These are phyloP conservation scores for Drosophila mulleri DNA, from an alignment of 2,888 invertebrate species.

Conservation along the genomic window DNA sequence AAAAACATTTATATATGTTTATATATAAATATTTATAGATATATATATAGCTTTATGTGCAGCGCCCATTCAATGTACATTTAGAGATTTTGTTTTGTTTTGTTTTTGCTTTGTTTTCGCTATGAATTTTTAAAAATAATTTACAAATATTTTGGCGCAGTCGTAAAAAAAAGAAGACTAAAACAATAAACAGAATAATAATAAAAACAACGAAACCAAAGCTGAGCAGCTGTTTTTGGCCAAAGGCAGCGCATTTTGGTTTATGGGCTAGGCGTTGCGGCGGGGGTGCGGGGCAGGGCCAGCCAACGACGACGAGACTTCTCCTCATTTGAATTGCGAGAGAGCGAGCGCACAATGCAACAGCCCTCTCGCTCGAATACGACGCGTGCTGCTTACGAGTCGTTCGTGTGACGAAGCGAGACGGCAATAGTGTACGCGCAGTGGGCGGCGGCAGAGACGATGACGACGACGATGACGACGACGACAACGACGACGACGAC, in stretches of 20 bases:
- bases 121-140: constrained; percentile 64
- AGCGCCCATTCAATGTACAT: constrained; percentile 64
- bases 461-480: constrained; percentile 16
- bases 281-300: constrained; percentile 31
- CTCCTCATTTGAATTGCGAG: constrained; percentile 51
- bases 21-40: constrained; percentile 17
- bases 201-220: constrained; percentile 68
- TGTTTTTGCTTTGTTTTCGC: constrained; percentile 34
- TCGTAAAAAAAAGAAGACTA: constrained; percentile 55
- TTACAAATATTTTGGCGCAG: constrained; percentile 77
- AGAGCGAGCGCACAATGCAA: constrained; percentile 30
- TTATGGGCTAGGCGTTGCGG: constrained; percentile 18
- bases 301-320: constrained; percentile 52
- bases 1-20: constrained; percentile 37
- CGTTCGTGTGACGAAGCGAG: constrained; percentile 52
- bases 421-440: constrained; percentile 51
- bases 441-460: constrained; percentile 60
- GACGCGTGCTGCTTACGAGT: constrained; percentile 19
- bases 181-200: constrained; percentile 68
- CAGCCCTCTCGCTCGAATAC: constrained; percentile 44
- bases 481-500: constrained; percentile 26
- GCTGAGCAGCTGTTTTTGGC: constrained; percentile 64
- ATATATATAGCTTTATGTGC: constrained; percentile 58
- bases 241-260: constrained; percentile 45
- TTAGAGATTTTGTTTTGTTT: constrained; percentile 39